phyloP scores from a whole-genome alignment of 1,140 invertebrate genomes.

The Drosophila triauraria region DNA sequence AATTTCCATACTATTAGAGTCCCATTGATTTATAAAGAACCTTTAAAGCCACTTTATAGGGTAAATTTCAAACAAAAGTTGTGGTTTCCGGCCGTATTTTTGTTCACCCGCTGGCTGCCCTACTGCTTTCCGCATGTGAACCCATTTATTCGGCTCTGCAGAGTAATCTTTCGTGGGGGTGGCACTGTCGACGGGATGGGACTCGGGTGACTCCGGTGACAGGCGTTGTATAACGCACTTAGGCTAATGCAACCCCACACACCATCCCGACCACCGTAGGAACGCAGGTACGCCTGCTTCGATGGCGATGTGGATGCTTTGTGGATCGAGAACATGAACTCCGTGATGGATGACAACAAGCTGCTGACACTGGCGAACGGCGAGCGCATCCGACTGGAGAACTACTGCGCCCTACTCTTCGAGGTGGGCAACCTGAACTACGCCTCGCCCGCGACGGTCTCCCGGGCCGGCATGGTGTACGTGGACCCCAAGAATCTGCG shows the following conservation, averaged over 20 bases:
- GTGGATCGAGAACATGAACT: constrained; percentile 99
- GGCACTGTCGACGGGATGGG: not conserved
- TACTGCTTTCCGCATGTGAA: not conserved
- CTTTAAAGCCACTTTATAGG: not conserved
- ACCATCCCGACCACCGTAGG: constrained; percentile 82
- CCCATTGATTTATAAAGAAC: too few relatives aligned
- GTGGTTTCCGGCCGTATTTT: not conserved
- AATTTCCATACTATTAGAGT: not conserved
- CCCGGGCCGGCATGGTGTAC: constrained; percentile 96
- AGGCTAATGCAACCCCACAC: constrained; percentile 73
- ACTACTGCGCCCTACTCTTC: constrained; percentile 93
- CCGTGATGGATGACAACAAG: constrained; percentile 97
- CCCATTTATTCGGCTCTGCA: constrained; percentile 48
- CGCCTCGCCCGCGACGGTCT: constrained; percentile 96
- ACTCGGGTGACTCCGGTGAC: constrained; percentile 3
- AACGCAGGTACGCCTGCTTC: constrained; percentile 93
- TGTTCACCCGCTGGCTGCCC: constrained; percentile 3
- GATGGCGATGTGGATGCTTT: constrained; percentile 97
- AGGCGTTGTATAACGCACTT: constrained; percentile 77
- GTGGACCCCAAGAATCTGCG: constrained; percentile 96
- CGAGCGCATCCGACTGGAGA: constrained; percentile 93
- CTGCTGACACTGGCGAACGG: constrained; percentile 95
- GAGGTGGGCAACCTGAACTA: constrained; percentile 96
- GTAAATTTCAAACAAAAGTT: not conserved
- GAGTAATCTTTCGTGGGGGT: constrained; percentile 55